Percentiles rank a stretch among this genome's conserved stretches.
Evolutionary conservation across 2,797 vertebrate genomes (phyloP).

Genomic region (Manis pentadactyla): DNA sequence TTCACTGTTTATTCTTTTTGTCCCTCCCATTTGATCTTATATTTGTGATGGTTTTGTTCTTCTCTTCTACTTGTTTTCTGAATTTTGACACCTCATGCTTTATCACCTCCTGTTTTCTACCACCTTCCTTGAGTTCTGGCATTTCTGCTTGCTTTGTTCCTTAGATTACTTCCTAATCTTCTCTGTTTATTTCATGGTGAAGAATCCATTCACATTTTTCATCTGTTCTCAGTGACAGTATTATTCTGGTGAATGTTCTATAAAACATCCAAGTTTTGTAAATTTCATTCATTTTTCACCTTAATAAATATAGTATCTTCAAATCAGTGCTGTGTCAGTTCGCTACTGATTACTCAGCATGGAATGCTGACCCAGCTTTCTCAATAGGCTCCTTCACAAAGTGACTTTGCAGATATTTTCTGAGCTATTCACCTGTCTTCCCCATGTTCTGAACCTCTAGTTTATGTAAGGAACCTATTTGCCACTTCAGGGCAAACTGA

Average conservation of each 20-base stretch:
- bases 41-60: background rate
- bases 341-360: background rate
- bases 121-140: background rate
- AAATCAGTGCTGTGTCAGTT: background rate
- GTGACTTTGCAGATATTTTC: background rate
- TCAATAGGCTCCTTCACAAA: background rate
- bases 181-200: background rate
- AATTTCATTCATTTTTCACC: constrained; percentile 29
- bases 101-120: background rate
- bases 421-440: background rate
- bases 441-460: background rate
- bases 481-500: background rate
- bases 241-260: constrained; percentile 14
- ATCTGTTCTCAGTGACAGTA: background rate
- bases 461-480: background rate
- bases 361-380: background rate
- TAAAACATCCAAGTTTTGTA: background rate
- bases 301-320: background rate
- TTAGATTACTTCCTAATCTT: background rate
- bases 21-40: background rate
- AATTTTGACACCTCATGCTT: background rate
- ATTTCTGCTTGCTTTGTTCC: background rate
- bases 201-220: background rate
- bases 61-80: background rate
- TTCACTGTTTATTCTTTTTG: background rate